Conservation (phyloP, 1,140 invertebrate genomes). For the Drosophila funebris region DNA sequence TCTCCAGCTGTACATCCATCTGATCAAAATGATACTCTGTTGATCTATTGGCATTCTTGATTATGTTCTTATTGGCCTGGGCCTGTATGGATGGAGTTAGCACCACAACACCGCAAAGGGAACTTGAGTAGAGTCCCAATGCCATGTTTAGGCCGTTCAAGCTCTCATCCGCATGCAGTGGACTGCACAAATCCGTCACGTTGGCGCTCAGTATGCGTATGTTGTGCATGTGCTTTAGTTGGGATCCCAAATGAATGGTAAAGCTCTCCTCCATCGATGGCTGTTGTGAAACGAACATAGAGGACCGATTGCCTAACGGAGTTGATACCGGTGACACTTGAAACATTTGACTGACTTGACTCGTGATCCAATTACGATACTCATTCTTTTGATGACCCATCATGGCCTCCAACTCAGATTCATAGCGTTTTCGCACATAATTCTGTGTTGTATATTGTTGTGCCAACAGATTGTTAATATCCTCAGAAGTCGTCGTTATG, state of each 20-base stretch:
- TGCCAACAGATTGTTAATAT: constrained; percentile 91
- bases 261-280: constrained; percentile 95
- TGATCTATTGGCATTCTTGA: constrained; percentile 81
- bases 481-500: constrained; percentile 84
- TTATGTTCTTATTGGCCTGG: constrained; percentile 74
- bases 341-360: constrained; percentile 77
- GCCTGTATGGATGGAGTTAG: constrained; percentile 89
- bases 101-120: constrained; percentile 94
- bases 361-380: constrained; percentile 91
- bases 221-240: constrained; percentile 99
- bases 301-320: constrained; percentile 81
- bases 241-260: constrained; percentile 97
- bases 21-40: constrained; percentile 83
- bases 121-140: constrained; percentile 95
- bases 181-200: constrained; percentile 93
- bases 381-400: constrained; percentile 91
- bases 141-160: constrained; percentile 91
- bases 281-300: constrained; percentile 81
- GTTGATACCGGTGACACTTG: constrained; percentile 71
- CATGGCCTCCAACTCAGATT: constrained; percentile 90
- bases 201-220: constrained; percentile 94
- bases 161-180: constrained; percentile 85
- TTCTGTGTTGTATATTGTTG: constrained; percentile 88
- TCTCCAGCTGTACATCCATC: constrained; percentile 92
- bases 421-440: constrained; percentile 90